These are phyloP conservation scores for Cebus imitator DNA, from an alignment of 2,113 vertebrate species.

Conservation along the genomic window DNA sequence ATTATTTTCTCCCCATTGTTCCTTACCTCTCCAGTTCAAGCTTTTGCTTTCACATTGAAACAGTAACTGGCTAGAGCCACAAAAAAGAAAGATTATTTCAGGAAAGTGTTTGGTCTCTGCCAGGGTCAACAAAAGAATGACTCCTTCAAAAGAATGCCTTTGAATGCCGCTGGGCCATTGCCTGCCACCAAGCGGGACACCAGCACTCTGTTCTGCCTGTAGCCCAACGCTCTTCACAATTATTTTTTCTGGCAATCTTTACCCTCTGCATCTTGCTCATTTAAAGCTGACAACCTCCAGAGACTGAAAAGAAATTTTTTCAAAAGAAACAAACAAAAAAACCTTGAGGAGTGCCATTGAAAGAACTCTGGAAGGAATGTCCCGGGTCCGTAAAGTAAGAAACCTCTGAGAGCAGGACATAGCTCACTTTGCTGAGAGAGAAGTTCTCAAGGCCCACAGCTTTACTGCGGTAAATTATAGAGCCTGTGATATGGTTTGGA, in stretches of 20 bases:
- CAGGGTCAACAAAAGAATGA: neutral
- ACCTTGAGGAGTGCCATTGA: neutral
- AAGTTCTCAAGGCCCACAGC: neutral
- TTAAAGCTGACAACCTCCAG: neutral
- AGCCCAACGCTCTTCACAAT: neutral
- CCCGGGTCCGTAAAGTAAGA: neutral
- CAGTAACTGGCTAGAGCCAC: neutral
- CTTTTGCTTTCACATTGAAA: neutral
- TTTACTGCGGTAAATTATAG: neutral
- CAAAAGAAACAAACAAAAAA: neutral
- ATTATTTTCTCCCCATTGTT: neutral
- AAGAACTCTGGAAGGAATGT: neutral
- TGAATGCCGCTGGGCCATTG: neutral
- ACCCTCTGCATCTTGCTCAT: neutral
- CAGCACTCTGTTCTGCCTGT: neutral
- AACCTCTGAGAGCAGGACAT: neutral
- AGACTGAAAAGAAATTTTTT: neutral
- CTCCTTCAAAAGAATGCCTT: neutral
- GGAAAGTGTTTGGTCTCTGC: slow-evolving; percentile 1
- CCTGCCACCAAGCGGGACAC: neutral
- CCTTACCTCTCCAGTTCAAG: neutral
- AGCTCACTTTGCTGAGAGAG: neutral
- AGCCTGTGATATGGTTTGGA: neutral
- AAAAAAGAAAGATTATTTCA: slow-evolving; percentile 43
- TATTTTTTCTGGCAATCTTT: neutral